Evolutionary conservation across 2,113 vertebrate genomes (phyloP).

Genomic region (Alethe diademata): DNA sequence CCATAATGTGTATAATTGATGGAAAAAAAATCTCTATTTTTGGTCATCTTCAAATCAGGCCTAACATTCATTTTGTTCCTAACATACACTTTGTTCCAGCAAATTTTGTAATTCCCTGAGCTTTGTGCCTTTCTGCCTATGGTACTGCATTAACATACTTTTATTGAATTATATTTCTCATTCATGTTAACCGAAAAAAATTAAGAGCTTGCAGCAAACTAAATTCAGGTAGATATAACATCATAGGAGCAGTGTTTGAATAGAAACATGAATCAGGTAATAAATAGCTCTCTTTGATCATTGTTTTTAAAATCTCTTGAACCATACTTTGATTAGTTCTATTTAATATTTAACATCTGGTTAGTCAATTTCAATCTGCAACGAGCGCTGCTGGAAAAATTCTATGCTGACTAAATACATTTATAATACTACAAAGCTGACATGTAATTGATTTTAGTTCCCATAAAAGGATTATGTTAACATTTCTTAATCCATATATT

Average conservation of each 20-base stretch:
- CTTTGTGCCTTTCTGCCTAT: slow-evolving; percentile 6
- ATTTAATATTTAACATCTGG: slow-evolving; percentile 87
- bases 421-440: slow-evolving; percentile 83
- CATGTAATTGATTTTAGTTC: slow-evolving; percentile 81
- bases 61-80: not conserved
- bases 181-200: slow-evolving; percentile 68
- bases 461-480: slow-evolving; percentile 83
- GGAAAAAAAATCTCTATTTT: not conserved
- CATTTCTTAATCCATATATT: slow-evolving; percentile 83
- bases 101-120: slow-evolving; percentile 1
- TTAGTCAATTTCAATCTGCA: slow-evolving; percentile 82
- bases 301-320: slow-evolving; percentile 80
- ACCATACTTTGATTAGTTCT: slow-evolving; percentile 83
- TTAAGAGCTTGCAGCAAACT: slow-evolving; percentile 60
- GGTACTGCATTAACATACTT: not conserved
- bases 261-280: slow-evolving; percentile 77
- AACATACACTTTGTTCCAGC: not conserved
- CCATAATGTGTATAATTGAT: not conserved
- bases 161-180: slow-evolving; percentile 45
- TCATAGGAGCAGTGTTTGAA: slow-evolving; percentile 70
- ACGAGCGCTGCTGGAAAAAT: slow-evolving; percentile 73
- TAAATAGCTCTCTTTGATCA: slow-evolving; percentile 83
- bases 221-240: slow-evolving; percentile 73
- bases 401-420: slow-evolving; percentile 82
- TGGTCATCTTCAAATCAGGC: not conserved